phyloP scores from a whole-genome alignment of 2,797 vertebrate genomes.

The Delichon dasypus region DNA sequence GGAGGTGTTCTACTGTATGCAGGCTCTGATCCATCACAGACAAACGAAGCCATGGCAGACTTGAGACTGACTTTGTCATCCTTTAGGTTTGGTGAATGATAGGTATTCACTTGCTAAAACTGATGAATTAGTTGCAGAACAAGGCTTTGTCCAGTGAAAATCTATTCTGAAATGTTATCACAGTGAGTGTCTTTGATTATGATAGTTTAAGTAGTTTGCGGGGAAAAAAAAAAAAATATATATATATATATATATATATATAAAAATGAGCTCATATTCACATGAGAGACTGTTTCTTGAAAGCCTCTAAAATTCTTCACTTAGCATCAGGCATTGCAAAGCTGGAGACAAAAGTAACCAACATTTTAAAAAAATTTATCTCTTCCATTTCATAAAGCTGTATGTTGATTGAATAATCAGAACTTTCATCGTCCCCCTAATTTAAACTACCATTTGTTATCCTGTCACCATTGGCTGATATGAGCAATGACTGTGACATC shows the following conservation, averaged over 20 bases:
- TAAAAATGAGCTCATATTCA: not conserved
- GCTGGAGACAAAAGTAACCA: not conserved
- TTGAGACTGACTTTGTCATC: not conserved
- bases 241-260: not conserved
- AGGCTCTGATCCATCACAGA: not conserved
- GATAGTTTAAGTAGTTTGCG: not conserved
- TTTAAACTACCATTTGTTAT: not conserved
- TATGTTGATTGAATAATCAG: constrained; percentile 4
- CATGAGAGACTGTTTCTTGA: not conserved
- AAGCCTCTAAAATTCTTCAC: not conserved
- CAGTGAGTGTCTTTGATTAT: not conserved
- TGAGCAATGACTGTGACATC: not conserved
- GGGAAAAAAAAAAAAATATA: too few species aligned
- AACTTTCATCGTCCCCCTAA: not conserved
- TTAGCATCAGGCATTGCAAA: not conserved
- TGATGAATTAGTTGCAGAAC: not conserved
- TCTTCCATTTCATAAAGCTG: not conserved
- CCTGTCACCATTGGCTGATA: not conserved
- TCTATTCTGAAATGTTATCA: not conserved
- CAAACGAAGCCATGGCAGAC: not conserved
- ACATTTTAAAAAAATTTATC: not conserved
- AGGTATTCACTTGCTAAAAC: not conserved
- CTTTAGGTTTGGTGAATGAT: not conserved
- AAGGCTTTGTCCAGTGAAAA: not conserved
- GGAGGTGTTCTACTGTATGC: not conserved